Evolutionary conservation across 2,888 invertebrate species (phyloP), one percentile per base, ranked within the genome.

Genomic region (Zaprionus bogoriensis): DNA sequence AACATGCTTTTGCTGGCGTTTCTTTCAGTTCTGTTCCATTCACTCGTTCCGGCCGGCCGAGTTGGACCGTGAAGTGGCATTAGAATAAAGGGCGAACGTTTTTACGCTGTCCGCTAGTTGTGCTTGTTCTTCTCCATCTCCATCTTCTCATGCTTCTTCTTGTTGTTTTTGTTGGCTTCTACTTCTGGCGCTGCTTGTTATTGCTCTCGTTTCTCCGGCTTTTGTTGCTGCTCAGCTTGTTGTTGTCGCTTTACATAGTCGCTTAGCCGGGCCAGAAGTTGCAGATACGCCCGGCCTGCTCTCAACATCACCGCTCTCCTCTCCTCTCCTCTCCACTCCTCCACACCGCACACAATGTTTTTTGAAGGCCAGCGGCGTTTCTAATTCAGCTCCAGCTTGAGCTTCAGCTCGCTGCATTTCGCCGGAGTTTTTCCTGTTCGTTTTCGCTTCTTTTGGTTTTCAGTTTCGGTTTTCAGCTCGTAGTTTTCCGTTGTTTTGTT

Each of bases 71-170:
- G 87, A 77, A 77, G 67, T 67, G 71, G 81, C 64, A 83, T 80
- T 86, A 83, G 87, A 86, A 84, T 84, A 77, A 77, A 77, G 68
- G 75, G 71, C 82, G 81, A 63, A 68, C 75, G 71, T 78, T 81
- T 81, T 81, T 77, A 64, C 80, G 79, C 80, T 72, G 50, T 54
- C 36, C 45, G 65, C 47, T 63, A 58, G 58, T 23, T 14, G 4
- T 9, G n/a, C 5, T 36, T 22, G 22, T 14, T 51, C 17, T 6
- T 36, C 28, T n/a, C 10, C 27, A 38, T 14, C n/a, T 67, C 59
- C 50, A 20, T 28, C 2, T 17, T 57, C n/a, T n/a, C n/a, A n/a
- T 67, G 60, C 45, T 25, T 38, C 2, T 12, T 55, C 36, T 54
- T 73, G 60, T 61, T 60, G 44, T 58, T 59, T 19, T 51, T 66